These are phyloP conservation scores for Thymelicus acteon DNA, from an alignment of 2,888 invertebrate genomes.

Conservation along the genomic window DNA sequence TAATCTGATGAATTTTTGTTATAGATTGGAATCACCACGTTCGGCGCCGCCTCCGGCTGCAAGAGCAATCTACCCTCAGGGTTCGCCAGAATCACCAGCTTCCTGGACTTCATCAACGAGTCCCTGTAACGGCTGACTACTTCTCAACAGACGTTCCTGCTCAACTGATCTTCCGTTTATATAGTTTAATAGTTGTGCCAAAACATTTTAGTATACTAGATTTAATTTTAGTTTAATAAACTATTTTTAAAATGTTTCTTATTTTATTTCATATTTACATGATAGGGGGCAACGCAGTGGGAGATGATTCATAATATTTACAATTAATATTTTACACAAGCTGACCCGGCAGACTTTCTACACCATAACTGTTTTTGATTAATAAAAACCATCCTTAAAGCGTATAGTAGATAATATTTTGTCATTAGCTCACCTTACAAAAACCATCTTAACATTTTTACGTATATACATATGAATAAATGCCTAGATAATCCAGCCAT, in stretches of 20 bases:
- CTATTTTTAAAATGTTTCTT: neutral
- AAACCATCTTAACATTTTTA: too few relatives aligned
- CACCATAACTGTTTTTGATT: too few relatives aligned
- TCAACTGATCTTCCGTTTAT: neutral
- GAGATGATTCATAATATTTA: too few relatives aligned
- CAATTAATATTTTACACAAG: too few relatives aligned
- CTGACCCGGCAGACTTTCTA: too few relatives aligned
- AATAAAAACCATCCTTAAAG: too few relatives aligned
- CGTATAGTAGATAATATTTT: too few relatives aligned
- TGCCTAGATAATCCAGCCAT: too few relatives aligned
- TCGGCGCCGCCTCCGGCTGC: conserved; percentile 51
- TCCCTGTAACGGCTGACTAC: neutral
- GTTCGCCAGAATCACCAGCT: conserved; percentile 61
- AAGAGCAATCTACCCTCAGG: conserved; percentile 59
- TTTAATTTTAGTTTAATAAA: neutral
- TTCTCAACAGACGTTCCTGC: neutral
- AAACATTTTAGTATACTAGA: neutral
- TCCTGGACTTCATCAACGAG: conserved; percentile 31
- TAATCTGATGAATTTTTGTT: conserved; percentile 25
- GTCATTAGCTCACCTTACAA: too few relatives aligned
- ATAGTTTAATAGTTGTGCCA: neutral
- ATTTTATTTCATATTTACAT: too few relatives aligned
- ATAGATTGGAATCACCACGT: conserved; percentile 57
- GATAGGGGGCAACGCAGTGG: too few relatives aligned
- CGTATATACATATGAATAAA: too few relatives aligned